These are phyloP conservation scores for Hoplostethus atlanticus DNA, from an alignment of 2,797 vertebrate genomes.

Conservation along the genomic window DNA sequence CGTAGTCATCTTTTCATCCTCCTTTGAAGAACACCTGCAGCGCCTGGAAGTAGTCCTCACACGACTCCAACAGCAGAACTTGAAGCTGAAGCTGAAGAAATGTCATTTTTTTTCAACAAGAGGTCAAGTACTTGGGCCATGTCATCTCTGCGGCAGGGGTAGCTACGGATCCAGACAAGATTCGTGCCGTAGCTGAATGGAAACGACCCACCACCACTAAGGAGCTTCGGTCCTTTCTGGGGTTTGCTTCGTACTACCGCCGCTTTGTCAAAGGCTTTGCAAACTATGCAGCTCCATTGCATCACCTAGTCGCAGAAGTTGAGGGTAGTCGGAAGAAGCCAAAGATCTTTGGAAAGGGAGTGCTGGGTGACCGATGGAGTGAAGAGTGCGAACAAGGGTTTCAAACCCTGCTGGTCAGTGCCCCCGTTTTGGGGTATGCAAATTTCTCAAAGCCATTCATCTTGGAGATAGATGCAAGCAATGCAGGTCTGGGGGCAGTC, in stretches of 20 bases:
- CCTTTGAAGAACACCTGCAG: not conserved
- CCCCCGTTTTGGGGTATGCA: too few relatives aligned
- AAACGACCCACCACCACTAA: not conserved
- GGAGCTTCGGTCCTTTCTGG: constrained; percentile 7
- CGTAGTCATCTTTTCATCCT: not conserved
- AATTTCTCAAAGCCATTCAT: too few relatives aligned
- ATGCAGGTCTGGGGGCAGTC: too few relatives aligned
- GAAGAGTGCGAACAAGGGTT: too few relatives aligned
- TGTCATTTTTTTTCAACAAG: not conserved
- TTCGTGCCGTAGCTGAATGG: not conserved
- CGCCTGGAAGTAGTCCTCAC: not conserved
- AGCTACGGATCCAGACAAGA: constrained; percentile 6
- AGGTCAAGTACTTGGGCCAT: constrained; percentile 19
- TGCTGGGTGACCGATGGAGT: too few relatives aligned
- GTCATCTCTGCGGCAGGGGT: constrained; percentile 6
- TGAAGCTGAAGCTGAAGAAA: not conserved
- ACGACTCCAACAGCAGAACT: not conserved
- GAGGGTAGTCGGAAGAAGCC: too few relatives aligned
- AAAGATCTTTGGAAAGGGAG: too few relatives aligned
- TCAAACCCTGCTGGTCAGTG: too few relatives aligned
- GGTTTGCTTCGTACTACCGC: constrained; percentile 6
- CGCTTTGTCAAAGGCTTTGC: constrained; percentile 20
- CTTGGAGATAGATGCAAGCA: too few relatives aligned
- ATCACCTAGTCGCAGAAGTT: too few relatives aligned
- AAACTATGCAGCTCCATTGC: not conserved